phyloP scores from a whole-genome alignment of 92 coral and sea anemone species.

The Ricordea florida region DNA sequence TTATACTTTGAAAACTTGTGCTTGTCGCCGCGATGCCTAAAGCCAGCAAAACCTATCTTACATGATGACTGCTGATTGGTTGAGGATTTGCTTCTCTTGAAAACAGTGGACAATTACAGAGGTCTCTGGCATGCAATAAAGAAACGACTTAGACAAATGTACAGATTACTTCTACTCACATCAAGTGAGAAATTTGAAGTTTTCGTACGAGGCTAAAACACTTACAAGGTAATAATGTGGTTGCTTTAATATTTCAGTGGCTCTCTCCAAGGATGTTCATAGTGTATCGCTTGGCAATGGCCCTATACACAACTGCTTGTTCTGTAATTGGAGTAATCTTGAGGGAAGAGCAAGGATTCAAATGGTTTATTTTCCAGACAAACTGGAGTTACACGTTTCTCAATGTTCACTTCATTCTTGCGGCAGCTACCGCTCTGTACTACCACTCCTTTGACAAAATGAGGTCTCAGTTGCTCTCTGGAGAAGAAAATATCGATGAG shows the following conservation, averaged over 20 bases:
- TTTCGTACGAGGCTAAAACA: too few relatives aligned
- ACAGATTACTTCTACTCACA: too few relatives aligned
- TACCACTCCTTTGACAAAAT: background rate
- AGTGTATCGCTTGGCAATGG: constrained; percentile 62
- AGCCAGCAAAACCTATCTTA: too few relatives aligned
- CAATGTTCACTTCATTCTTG: constrained; percentile 70
- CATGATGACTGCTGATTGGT: too few relatives aligned
- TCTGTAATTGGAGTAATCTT: constrained; percentile 53
- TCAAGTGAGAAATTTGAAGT: too few relatives aligned
- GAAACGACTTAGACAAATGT: too few relatives aligned
- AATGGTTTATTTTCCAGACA: constrained; percentile 78
- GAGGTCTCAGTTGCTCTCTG: background rate
- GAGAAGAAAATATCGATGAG: background rate
- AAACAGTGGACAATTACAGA: too few relatives aligned
- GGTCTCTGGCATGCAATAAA: too few relatives aligned
- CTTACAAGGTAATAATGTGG: too few relatives aligned
- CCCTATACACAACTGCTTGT: constrained; percentile 66
- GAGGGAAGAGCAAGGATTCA: constrained; percentile 30
- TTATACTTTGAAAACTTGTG: too few relatives aligned
- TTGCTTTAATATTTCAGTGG: constrained; percentile 43
- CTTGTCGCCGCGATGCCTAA: too few relatives aligned
- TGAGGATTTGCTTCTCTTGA: too few relatives aligned
- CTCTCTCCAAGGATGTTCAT: constrained; percentile 52
- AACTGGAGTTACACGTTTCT: constrained; percentile 85
- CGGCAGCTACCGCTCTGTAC: constrained; percentile 30